These are phyloP conservation scores for Pocillopora verrucosa DNA, from an alignment of 64 coral and sea anemone genomes.

Conservation along the genomic window DNA sequence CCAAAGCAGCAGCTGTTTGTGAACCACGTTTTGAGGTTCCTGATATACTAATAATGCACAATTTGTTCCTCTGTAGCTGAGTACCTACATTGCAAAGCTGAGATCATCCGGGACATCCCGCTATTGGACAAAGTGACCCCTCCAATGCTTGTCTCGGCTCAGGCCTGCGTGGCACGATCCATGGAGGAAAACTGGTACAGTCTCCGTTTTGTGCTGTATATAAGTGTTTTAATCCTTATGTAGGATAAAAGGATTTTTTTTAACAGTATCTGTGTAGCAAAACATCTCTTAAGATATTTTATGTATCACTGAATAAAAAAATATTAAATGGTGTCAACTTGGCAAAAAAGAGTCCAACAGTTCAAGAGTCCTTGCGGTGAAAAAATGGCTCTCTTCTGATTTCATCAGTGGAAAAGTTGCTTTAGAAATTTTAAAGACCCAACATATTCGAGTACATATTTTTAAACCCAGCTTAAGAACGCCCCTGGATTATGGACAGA, in stretches of 20 bases:
- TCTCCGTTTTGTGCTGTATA: neutral
- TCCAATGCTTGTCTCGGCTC: constrained; percentile 90
- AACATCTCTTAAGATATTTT: neutral
- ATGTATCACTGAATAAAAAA: neutral
- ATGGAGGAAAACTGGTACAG: constrained; percentile 92
- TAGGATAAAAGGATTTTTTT: neutral
- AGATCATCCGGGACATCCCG: constrained; percentile 94
- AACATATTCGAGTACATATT: no score
- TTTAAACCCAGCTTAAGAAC: no score
- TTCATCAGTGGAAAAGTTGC: no score
- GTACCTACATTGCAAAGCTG: constrained; percentile 91
- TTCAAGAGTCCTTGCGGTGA: no score
- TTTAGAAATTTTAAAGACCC: no score
- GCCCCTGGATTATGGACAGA: no score
- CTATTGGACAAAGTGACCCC: constrained; percentile 83
- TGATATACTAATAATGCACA: no score
- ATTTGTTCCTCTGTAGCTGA: constrained; percentile 51
- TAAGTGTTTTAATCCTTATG: neutral
- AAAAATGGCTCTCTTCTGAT: no score
- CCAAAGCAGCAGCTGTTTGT: no score
- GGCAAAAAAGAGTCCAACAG: no score
- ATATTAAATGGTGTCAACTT: no score
- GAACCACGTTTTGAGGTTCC: no score
- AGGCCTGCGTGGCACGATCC: constrained; percentile 86
- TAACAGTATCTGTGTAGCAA: neutral